Percentiles rank a stretch among this genome's conserved stretches.
These are phyloP conservation scores for Mormyrus hasselquistii DNA, from an alignment of 2,797 vertebrate genomes.

Conservation along the genomic window DNA sequence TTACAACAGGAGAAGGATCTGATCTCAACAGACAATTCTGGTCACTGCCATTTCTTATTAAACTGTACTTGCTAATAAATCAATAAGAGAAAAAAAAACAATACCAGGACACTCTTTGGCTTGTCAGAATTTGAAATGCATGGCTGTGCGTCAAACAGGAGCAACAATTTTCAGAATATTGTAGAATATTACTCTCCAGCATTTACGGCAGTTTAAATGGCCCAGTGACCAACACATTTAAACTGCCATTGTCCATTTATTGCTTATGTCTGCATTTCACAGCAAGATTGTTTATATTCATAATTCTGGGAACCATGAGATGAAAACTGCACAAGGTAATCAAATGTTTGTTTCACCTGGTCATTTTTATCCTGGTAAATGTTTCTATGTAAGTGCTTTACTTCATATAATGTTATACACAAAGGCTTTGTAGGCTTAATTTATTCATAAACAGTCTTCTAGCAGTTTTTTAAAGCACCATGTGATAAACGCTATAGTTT, in stretches of 20 bases:
- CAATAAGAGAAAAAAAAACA: not conserved
- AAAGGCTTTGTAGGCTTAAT: not conserved
- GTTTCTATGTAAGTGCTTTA: constrained; percentile 5
- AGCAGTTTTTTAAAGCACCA: constrained; percentile 39
- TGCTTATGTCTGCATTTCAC: not conserved
- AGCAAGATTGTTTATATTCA: not conserved
- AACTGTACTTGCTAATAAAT: not conserved
- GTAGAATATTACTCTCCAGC: not conserved
- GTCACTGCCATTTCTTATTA: not conserved
- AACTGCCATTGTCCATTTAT: not conserved
- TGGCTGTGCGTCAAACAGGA: not conserved
- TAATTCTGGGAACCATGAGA: not conserved
- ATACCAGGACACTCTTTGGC: not conserved
- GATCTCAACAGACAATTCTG: not conserved
- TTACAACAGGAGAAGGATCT: constrained; percentile 6
- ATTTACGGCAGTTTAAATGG: not conserved
- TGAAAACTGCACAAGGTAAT: not conserved
- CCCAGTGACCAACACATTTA: not conserved
- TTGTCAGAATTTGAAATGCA: not conserved
- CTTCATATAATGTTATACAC: not conserved
- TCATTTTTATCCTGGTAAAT: not conserved
- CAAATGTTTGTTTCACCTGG: constrained; percentile 3
- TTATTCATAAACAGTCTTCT: not conserved
- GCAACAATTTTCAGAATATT: not conserved
- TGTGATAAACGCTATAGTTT: not conserved